phyloP scores from a whole-genome alignment of 1,140 invertebrate species.

The Diorhabda carinulata region DNA sequence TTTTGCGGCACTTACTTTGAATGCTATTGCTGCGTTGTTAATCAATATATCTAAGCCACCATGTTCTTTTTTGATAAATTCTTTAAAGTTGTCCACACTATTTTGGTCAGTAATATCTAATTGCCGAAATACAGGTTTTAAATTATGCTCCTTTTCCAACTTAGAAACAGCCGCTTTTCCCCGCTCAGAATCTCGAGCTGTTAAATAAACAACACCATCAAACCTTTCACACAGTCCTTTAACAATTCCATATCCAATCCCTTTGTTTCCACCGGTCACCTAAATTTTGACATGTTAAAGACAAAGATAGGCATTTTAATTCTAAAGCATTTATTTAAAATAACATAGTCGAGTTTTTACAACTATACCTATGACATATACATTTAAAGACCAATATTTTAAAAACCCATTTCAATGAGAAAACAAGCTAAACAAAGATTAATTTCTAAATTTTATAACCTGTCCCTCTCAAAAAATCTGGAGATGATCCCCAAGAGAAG shows the following conservation, averaged over 20 bases:
- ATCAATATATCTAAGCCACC: constrained; percentile 75
- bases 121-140: constrained; percentile 58
- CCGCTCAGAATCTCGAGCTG: constrained; percentile 54
- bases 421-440: too few relatives aligned
- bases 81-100: constrained; percentile 53
- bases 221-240: constrained; percentile 59
- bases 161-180: constrained; percentile 54
- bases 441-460: too few relatives aligned
- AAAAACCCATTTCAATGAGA: too few relatives aligned
- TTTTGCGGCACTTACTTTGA: constrained; percentile 24
- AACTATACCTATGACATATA: too few relatives aligned
- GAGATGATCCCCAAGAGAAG: too few relatives aligned
- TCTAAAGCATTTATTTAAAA: too few relatives aligned
- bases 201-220: constrained; percentile 57
- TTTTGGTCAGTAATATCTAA: constrained; percentile 57
- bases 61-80: constrained; percentile 60
- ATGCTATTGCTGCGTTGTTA: constrained; percentile 69
- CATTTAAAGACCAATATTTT: too few relatives aligned
- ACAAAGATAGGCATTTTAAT: too few relatives aligned
- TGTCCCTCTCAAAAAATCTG: too few relatives aligned
- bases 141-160: constrained; percentile 50
- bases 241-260: constrained; percentile 68
- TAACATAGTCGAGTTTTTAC: too few relatives aligned
- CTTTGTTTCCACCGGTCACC: constrained; percentile 75
- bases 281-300: constrained; percentile 14